Evolutionary conservation across 2,797 vertebrate species (phyloP).

Genomic region (Cyclura pinguis): DNA sequence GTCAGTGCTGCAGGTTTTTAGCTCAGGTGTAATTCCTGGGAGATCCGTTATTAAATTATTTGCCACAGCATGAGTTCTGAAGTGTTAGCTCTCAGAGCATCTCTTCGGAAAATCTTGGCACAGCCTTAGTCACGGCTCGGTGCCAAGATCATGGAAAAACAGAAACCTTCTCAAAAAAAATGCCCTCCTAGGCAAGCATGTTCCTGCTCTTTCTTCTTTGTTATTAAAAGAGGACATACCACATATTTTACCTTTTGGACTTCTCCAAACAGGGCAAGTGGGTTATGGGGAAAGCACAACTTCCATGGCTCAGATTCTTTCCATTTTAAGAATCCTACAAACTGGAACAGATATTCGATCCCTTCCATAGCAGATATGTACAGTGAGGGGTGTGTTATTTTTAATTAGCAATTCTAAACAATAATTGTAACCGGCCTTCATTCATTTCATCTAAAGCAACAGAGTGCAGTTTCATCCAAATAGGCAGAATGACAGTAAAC

Average conservation of each 20-base stretch:
- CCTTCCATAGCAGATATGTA: neutral
- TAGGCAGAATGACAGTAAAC: no score
- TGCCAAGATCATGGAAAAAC: slow-evolving; percentile 11
- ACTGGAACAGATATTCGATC: neutral
- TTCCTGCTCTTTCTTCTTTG: slow-evolving; percentile 10
- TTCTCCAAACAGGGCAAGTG: neutral
- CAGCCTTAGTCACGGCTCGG: slow-evolving; percentile 54
- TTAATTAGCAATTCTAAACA: no score
- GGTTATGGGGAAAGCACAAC: neutral
- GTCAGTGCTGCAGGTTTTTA: neutral
- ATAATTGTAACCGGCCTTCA: no score
- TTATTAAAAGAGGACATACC: slow-evolving; percentile 44
- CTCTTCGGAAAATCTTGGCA: slow-evolving; percentile 44
- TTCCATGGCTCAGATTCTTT: slow-evolving; percentile 3
- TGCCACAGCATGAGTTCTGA: slow-evolving; percentile 50
- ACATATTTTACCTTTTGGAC: slow-evolving; percentile 48
- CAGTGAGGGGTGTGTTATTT: neutral
- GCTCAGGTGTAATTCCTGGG: slow-evolving; percentile 47
- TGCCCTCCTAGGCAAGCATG: slow-evolving; percentile 33
- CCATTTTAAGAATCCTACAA: slow-evolving; percentile 26
- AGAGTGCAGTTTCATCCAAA: no score
- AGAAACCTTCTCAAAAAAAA: neutral
- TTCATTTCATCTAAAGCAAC: no score
- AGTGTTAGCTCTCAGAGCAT: slow-evolving; percentile 44
- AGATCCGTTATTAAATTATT: slow-evolving; percentile 63